phyloP scores from a whole-genome alignment of 1,140 invertebrate species.

The Drosophila murphyi region DNA sequence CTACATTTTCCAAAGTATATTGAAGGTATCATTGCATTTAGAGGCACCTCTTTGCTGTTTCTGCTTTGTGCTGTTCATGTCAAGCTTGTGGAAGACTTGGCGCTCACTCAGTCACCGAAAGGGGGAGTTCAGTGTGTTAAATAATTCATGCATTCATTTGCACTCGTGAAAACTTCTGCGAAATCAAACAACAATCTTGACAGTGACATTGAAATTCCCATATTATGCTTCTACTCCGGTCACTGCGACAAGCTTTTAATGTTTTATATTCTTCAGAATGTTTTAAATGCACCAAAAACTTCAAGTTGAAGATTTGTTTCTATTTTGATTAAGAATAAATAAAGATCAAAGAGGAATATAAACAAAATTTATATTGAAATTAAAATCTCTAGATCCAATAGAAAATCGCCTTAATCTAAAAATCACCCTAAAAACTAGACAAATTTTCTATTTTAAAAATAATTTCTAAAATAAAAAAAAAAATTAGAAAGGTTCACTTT shows the following conservation, averaged over 20 bases:
- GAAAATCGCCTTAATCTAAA: too few species aligned
- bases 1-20: conserved; percentile 10
- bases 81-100: conserved; percentile 33
- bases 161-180: conserved; percentile 10
- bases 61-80: conserved; percentile 40
- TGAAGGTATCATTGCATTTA: too few species aligned
- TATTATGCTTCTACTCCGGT: conserved; percentile 20
- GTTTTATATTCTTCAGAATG: not conserved
- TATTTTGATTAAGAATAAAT: not conserved
- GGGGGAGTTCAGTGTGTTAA: conserved; percentile 36
- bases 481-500: too few species aligned
- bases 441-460: too few species aligned
- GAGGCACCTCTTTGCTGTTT: not conserved
- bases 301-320: not conserved
- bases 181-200: conserved; percentile 35
- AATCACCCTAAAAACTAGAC: too few species aligned
- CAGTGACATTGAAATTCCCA: conserved; percentile 50
- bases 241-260: not conserved
- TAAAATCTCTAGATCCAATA: too few species aligned
- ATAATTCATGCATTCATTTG: conserved; percentile 56
- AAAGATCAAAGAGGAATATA: too few species aligned
- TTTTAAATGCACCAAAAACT: not conserved
- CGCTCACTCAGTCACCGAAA: conserved; percentile 12
- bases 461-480: too few species aligned
- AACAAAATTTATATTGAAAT: too few species aligned